Evolutionary conservation across 2,888 invertebrate species (phyloP), one percentile per base, ranked within the genome.

Genomic region (Catonia carolina): DNA sequence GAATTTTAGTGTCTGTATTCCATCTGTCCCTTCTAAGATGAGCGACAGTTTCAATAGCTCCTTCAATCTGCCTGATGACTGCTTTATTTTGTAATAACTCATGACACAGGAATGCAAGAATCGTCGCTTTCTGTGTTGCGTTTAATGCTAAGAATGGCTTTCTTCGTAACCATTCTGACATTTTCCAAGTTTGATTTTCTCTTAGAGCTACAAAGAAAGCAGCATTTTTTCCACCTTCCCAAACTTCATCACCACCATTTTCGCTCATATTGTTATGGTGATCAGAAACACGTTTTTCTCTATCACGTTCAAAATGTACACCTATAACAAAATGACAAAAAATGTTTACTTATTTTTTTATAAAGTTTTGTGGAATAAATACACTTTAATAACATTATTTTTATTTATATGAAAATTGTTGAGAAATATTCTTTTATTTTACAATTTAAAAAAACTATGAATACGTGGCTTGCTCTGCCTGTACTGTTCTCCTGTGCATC

Each of bases 1-100:
- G 51, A 15, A 53, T 35, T 48, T 59, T 55, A 10, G 55, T 51
- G 7, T 59, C 59, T 14, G 27, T 59, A 27, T 42, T 59, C 80
- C 95, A 96, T 65, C 94, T 83, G 69, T 97, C 96, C 67, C 93
- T 88, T 70, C 87, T 85, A 64, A 91, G 79, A 67, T 88, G 90
- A 61, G 86, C 86, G 61, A 90, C 87, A 53, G 84, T 86, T 63
- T 97, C 96, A 49, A 97, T 77, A 59, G 87, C 85, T 27, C 80
- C 84, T 68, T 97, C 97, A 55, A 97, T 87, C 73, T 96, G 95
- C 31, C 88, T 80, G 67, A 90, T 77, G 63, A 96, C 89, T 8
- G 89, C 84, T 74, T 94, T 93, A 73, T 94, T 95, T 74, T 93
- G 90, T 42, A 97, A 78, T 65, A 98, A 78, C 72, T 98, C 96